Percentiles rank a stretch among this genome's conserved stretches.
These are phyloP conservation scores for Iphiclides podalirius DNA, from an alignment of 2,888 invertebrate genomes.

Conservation along the genomic window DNA sequence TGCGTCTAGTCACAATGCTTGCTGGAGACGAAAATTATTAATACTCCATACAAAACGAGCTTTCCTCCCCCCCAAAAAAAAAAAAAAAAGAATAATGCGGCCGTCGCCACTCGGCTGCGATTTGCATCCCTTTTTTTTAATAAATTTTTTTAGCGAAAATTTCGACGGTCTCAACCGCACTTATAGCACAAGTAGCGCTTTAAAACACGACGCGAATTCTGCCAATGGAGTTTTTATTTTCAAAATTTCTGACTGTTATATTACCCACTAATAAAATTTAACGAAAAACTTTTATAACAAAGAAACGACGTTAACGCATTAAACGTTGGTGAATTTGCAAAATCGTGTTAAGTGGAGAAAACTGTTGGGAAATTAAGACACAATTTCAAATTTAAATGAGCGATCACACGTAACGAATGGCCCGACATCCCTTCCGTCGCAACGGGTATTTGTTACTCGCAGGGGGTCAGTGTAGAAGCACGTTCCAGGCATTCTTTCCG, in stretches of 20 bases:
- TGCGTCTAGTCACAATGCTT: conserved; percentile 53
- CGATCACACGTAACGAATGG: conserved; percentile 63
- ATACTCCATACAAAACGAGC: conserved; percentile 39
- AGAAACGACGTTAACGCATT: no score
- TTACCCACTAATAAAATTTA: no score
- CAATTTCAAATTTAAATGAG: conserved; percentile 67
- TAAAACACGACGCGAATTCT: conserved; percentile 5
- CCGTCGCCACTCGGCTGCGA: conserved; percentile 28
- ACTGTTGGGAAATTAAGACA: conserved; percentile 54
- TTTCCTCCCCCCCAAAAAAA: conserved; percentile 24
- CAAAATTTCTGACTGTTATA: neutral
- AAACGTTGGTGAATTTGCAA: neutral
- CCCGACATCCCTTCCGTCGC: conserved; percentile 55
- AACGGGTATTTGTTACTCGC: conserved; percentile 62
- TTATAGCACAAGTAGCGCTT: neutral
- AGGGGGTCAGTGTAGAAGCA: conserved; percentile 71
- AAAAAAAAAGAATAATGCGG: conserved; percentile 44
- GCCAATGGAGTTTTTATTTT: neutral
- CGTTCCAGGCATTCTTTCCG: conserved; percentile 72
- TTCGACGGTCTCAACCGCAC: neutral
- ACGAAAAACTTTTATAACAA: no score
- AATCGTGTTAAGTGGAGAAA: conserved; percentile 5
- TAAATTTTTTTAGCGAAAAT: conserved; percentile 11
- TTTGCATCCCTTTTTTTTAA: conserved; percentile 24
- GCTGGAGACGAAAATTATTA: conserved; percentile 61